A percentile compares a stretch with the other conserved stretches of the same genome.
These are phyloP conservation scores for Lophura nycthemera DNA, from an alignment of 2,113 vertebrate species.

Conservation along the genomic window DNA sequence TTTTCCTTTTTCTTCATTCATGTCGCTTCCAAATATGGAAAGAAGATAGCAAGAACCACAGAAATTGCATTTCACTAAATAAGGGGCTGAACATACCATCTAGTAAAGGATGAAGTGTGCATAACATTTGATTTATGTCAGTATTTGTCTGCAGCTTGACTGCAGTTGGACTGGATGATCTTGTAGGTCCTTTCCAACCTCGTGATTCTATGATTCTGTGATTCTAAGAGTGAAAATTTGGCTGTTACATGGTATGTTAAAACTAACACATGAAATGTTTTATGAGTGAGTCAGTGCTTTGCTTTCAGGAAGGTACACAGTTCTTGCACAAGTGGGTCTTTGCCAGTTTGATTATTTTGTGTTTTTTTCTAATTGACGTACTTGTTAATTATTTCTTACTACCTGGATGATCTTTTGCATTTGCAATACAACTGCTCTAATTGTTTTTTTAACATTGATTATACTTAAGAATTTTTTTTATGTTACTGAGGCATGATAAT, in stretches of 20 bases:
- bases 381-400: constrained; percentile 42
- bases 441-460: not conserved
- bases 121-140: not conserved
- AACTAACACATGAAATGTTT: not conserved
- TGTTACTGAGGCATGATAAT: constrained; percentile 18
- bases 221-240: not conserved
- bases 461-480: not conserved
- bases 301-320: not conserved
- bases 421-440: constrained; percentile 16
- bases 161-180: too few species aligned
- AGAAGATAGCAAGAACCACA: not conserved
- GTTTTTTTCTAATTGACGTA: not conserved
- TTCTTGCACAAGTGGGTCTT: not conserved
- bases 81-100: not conserved
- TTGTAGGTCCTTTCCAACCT: too few species aligned
- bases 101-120: not conserved
- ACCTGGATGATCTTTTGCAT: constrained; percentile 12
- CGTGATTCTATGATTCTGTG: too few species aligned
- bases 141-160: not conserved
- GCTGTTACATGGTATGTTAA: not conserved
- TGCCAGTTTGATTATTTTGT: not conserved
- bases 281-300: not conserved
- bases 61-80: not conserved
- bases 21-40: not conserved
- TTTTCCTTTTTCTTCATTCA: not conserved